Evolutionary conservation across 2,113 vertebrate genomes (phyloP), one percentile per base, ranked within the genome.

Genomic region (Penelope pileata): DNA sequence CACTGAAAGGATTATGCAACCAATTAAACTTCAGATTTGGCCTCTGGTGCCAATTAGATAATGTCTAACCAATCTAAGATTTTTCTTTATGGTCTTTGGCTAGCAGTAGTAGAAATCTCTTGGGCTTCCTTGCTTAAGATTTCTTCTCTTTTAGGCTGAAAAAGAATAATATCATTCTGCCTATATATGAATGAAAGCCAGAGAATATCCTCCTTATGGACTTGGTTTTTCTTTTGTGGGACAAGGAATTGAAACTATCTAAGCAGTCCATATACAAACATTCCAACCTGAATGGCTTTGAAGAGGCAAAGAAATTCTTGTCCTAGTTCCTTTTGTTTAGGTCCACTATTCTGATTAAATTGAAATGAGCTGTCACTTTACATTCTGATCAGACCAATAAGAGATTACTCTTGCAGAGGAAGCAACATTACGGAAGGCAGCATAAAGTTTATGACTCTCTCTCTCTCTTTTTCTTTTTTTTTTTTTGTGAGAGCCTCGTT

Each of bases 291-390:
- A 87, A 40, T 9, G 72, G 16, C 34, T 59, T 59, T 88, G 54
- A 85, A 64, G 59, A 89, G 26, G 42, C 16, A 90, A 76, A 76
- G 8, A 38, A 89, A 30, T 18, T 34, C 4, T 1, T 16, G 62
- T 38, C 38, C 13, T 66, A 54, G 9, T 72, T 69, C 48, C 51
- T 82, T 75, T 45, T 77, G 29, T 8, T 95, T 94, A 91, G 42
- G 47, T 92, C 17, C 56, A 40, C 34, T 59, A 68, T 12, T 58
- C 59, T 88, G 73, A 91, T 89, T 77, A 84, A 81, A 78, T 34
- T 66, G 78, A 93, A 93, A 74, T 80, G 29, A 89, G 38, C 54
- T 86, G 83, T 47, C 90, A 86, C 60, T 93, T 94, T 58, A 10
- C 60, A 95, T 93, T 95, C 77, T 26, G 10, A 48, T 91, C 90